Base-by-base conservation (phyloP, 2,113 vertebrate genomes). In the Pelecanus crispus region DNA sequence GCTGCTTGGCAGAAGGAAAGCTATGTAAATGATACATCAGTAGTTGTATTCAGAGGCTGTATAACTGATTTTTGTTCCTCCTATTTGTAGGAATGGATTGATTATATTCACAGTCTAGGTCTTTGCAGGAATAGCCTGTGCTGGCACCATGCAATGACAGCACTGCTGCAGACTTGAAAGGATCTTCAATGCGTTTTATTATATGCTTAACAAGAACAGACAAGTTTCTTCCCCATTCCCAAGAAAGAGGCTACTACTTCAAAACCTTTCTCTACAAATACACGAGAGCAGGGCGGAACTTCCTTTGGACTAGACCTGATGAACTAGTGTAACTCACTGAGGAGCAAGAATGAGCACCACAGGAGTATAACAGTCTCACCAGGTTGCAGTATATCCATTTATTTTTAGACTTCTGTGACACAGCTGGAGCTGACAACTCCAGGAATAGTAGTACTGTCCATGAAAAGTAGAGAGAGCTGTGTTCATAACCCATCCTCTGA, bases 141-240 rank as follows among this genome's bases (percentile, higher is more conserved):
- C 91, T 96, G 90, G 89, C 92, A 94, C 36, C 55, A 74, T 40
- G n/a, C 2, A 2, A 95, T 94, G 80, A 92, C 80, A 94, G 96
- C 97, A 84, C 86, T 85, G 62, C 94, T 95, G 92, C 80, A 95
- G 56, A 94, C 75, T 97, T 96, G 87, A 97, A 98, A 98, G 80
- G 56, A 82, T 92, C 68, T 97, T 92, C 56, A 68, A 1, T 59
- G 40, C 1, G 10, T 66, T 97, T 96, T 96, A 96, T 97, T 95
- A 86, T 94, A 32, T 72, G 55, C 75, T 61, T 97, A 95, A 97
- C 92, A 96, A 94, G 94, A 97, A 93, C 45, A 95, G 97, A 93
- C 72, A 94, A 83, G 59, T 92, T 95, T 91, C 83, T 62, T 84
- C 71, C 55, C 62, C 45, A 14, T 73, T 92, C 74, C 66, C 55